Evolutionary conservation across 2,797 vertebrate species (phyloP).

Genomic region (Falco naumanni): DNA sequence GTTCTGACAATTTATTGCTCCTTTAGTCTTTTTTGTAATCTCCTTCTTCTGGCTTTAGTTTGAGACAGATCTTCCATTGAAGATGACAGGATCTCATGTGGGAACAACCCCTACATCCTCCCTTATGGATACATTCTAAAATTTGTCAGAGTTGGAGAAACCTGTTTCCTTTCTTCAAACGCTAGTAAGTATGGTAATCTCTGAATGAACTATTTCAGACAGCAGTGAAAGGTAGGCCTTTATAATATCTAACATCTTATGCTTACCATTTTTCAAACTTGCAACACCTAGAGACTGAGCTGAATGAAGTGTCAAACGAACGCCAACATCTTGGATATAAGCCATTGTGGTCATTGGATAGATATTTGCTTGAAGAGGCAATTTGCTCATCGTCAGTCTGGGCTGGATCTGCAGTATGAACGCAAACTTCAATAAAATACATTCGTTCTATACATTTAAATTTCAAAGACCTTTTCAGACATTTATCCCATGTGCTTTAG

Average conservation of each 20-base stretch:
- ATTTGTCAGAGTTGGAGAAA: background rate
- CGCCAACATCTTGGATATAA: conserved; percentile 84
- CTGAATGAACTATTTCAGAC: background rate
- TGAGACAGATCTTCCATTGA: background rate
- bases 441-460: conserved; percentile 31
- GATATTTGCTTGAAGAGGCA: conserved; percentile 93
- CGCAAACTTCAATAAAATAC: background rate
- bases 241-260: background rate
- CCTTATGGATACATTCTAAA: background rate
- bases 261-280: conserved; percentile 83
- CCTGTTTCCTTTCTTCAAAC: background rate
- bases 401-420: conserved; percentile 86
- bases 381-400: conserved; percentile 83
- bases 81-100: background rate
- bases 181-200: background rate
- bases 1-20: background rate
- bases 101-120: background rate
- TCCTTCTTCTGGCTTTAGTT: background rate
- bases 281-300: conserved; percentile 89
- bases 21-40: background rate
- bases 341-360: conserved; percentile 90
- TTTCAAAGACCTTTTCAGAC: conserved; percentile 35
- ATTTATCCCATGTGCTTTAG: background rate
- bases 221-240: background rate
- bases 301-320: conserved; percentile 85